phyloP scores from a whole-genome alignment of 2,797 vertebrate genomes.

The Cephalopachus bancanus region DNA sequence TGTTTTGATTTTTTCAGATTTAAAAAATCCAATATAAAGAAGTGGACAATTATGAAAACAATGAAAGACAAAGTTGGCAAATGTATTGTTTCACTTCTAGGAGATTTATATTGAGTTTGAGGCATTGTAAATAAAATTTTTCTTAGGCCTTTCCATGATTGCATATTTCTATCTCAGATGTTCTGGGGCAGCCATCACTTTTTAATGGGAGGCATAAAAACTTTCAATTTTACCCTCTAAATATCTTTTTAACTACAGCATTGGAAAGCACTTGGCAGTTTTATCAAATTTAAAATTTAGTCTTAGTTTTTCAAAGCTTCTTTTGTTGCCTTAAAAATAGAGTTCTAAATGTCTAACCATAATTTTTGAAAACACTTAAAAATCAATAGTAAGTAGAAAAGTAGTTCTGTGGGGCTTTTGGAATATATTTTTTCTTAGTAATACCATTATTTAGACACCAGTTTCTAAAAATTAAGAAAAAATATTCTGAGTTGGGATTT shows the following conservation, averaged over 20 bases:
- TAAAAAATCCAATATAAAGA: background rate
- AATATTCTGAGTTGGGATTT: slow-evolving; percentile 25
- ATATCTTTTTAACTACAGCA: slow-evolving; percentile 58
- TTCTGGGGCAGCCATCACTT: background rate
- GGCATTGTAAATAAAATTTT: background rate
- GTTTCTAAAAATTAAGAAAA: background rate
- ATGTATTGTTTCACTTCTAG: background rate
- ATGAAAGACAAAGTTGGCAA: background rate
- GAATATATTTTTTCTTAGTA: slow-evolving; percentile 55
- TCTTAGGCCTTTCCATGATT: background rate
- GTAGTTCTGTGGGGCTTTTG: background rate
- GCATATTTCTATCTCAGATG: slow-evolving; percentile 4
- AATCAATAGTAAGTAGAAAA: slow-evolving; percentile 64
- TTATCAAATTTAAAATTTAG: slow-evolving; percentile 62
- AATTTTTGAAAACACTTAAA: slow-evolving; percentile 63
- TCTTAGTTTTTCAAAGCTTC: slow-evolving; percentile 58
- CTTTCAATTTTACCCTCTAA: slow-evolving; percentile 51
- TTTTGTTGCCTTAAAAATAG: slow-evolving; percentile 69
- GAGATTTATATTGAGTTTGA: background rate
- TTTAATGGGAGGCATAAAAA: slow-evolving; percentile 39
- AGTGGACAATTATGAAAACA: background rate
- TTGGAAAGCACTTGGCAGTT: slow-evolving; percentile 61
- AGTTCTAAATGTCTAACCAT: slow-evolving; percentile 64
- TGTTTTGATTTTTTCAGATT: slow-evolving; percentile 53
- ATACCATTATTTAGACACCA: background rate